Evolutionary conservation across 2,113 vertebrate species (phyloP).

Genomic region (Phylloscopus trochiloides): DNA sequence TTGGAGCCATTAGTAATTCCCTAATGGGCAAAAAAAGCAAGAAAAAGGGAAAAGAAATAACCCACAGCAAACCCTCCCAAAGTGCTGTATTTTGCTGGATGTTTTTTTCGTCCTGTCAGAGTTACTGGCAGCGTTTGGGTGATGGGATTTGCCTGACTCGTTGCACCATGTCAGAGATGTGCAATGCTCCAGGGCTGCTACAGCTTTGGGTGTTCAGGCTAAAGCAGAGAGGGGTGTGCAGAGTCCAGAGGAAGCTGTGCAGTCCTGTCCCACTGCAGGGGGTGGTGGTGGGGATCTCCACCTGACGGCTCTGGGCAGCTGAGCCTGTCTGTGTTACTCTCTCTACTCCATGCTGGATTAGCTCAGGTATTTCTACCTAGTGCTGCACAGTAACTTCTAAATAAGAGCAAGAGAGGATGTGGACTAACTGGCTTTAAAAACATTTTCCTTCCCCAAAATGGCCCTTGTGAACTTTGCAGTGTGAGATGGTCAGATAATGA

Average conservation of each 20-base stretch:
- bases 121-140: background rate
- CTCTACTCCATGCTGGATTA: background rate
- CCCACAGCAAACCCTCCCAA: background rate
- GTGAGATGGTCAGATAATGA: background rate
- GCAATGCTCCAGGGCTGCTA: background rate
- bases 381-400: background rate
- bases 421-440: background rate
- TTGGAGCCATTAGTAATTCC: constrained; percentile 52
- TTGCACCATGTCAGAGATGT: background rate
- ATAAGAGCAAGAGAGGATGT: background rate
- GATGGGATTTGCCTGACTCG: background rate
- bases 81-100: constrained; percentile 12
- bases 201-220: background rate
- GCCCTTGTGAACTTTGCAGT: background rate
- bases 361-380: background rate
- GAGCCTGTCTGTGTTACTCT: background rate
- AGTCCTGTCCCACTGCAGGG: background rate
- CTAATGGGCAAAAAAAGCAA: background rate
- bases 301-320: background rate
- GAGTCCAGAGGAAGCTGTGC: background rate
- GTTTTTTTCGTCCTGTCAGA: background rate
- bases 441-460: background rate
- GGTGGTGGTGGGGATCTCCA: fast-evolving
- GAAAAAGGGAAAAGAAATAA: background rate
- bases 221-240: background rate